Base-by-base conservation (phyloP, 2,113 vertebrate species). In the Grammomys surdaster region DNA sequence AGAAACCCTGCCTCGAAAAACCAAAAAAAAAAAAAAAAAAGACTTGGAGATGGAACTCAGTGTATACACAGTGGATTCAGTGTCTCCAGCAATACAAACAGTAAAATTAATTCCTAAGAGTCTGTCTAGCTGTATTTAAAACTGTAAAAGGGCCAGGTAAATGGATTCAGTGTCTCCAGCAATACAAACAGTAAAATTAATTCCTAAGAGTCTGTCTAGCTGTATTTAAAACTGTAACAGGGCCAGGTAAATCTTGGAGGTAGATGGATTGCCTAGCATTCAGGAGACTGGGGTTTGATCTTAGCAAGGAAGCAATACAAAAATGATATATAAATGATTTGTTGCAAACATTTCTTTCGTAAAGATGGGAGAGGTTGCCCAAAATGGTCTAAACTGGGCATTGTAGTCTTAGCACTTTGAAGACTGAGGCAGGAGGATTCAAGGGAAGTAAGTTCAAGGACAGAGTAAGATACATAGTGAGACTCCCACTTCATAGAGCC, bases 91-190 rank as follows among this genome's bases (percentile, higher is more conserved):
- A 77, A 65, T 48, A 46, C 36, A 90, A 22, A 76, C n/a, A 82
- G 9, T 46, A 78, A 90, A 78, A 28, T 86, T 90, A 77, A 84
- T 90, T 51, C 28, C 63, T 24, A 91, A 87, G 56, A 85, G 54
- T 81, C 1, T 92, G 60, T 77, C 1, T 88, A 58, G 20, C 77
- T 85, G 28, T 88, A 58, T 91, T 92, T 54, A 84, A 88, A 96
- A 54, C 20, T 90, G 1, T 63, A 72, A 36, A 3, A 60, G 72
- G 28, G 17, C 1, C 70, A 89, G 31, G 19, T 33, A 11, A 60
- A 31, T 11, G n/a, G n/a, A 31, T 10, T 31, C 24, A 63, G n/a
- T 84, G 36, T 9, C 22, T 36, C 36, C 31, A 54, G 33, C 19
- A 77, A 65, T 48, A 46, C 36, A 90, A 22, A 76, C n/a, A 82